Conservation (phyloP, 2,113 vertebrate species). For the Stomatorhinus ivindoensis region DNA sequence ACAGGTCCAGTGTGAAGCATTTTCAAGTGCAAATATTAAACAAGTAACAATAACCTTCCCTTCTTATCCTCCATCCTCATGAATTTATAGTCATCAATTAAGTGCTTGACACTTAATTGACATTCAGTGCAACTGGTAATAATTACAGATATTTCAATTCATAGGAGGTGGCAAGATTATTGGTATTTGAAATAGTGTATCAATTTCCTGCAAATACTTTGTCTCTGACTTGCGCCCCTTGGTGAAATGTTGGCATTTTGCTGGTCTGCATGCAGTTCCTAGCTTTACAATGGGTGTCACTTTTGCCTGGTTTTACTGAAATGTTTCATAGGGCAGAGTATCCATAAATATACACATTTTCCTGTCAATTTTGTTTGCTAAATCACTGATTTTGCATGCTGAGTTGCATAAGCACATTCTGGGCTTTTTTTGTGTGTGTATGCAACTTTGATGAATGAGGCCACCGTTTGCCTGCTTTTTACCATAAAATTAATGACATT, state of each 20-base stretch:
- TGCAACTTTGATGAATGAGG: neutral
- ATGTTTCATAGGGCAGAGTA: neutral
- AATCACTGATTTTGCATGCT: neutral
- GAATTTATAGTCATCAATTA: neutral
- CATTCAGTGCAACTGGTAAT: neutral
- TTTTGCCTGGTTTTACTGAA: neutral
- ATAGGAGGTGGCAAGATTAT: neutral
- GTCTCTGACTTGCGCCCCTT: neutral
- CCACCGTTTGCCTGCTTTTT: neutral
- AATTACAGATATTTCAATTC: neutral
- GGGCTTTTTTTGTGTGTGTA: neutral
- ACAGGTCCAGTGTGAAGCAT: neutral
- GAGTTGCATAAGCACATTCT: neutral
- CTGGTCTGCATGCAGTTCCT: neutral
- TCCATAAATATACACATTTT: neutral
- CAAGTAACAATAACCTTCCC: no score
- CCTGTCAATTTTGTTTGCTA: neutral
- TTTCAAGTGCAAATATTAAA: neutral
- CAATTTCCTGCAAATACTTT: neutral
- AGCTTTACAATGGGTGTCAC: neutral
- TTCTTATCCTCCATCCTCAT: neutral
- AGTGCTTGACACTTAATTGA: neutral
- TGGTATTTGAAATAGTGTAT: neutral
- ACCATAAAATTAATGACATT: neutral
- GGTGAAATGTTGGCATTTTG: neutral